Conservation (phyloP, 2,113 vertebrate genomes). For the Ciconia stormi region DNA sequence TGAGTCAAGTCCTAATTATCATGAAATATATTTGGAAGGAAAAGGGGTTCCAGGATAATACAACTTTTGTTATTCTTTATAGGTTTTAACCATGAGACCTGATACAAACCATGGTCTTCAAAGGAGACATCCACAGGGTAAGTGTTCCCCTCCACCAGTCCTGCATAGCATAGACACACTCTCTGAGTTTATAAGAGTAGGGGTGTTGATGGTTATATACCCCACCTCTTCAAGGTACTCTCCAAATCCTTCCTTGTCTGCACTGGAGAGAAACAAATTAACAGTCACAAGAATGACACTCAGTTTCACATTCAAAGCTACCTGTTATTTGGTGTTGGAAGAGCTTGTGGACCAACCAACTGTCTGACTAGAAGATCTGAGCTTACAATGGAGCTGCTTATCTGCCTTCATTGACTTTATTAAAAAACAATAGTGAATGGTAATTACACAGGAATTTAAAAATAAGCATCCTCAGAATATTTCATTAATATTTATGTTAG, state of each 20-base stretch:
- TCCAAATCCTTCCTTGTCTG: not conserved
- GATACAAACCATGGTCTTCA: not conserved
- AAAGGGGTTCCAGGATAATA: not conserved
- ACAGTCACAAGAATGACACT: not conserved
- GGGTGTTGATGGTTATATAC: accelerated
- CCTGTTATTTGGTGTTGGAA: not conserved
- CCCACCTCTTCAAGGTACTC: not conserved
- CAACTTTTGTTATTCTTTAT: not conserved
- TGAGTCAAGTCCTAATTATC: not conserved
- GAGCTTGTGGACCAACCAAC: not conserved
- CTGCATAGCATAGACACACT: accelerated
- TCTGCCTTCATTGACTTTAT: not conserved
- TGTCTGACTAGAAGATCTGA: not conserved
- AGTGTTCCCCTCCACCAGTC: not conserved
- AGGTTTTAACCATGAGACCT: not conserved
- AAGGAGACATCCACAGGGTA: not conserved
- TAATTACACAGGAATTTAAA: not conserved
- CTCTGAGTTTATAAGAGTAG: not conserved
- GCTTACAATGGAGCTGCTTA: not conserved
- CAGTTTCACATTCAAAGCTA: not conserved
- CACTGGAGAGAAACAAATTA: not conserved
- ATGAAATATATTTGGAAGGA: not conserved
- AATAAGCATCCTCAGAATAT: not conserved
- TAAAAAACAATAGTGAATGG: not conserved
- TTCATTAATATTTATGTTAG: not conserved